Evolutionary conservation across 2,113 vertebrate genomes (phyloP), one percentile per base, ranked within the genome.

Genomic region (Mus pahari): DNA sequence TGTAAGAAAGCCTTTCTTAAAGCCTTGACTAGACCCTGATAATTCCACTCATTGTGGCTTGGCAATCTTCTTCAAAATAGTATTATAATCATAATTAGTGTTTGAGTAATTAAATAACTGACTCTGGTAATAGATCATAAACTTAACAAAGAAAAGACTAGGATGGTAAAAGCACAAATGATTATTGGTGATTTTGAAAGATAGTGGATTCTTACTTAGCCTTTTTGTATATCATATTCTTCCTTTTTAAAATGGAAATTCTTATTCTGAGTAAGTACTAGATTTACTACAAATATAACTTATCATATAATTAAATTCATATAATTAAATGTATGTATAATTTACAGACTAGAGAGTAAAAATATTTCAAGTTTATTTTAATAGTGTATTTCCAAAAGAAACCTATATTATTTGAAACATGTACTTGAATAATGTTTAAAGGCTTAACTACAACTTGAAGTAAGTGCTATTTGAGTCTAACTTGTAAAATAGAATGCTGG

Each of bases 301-400:
- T 48, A 31, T 87, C 20, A 33, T 55, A n/a, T n/a, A n/a, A n/a
- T n/a, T n/a, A n/a, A n/a, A n/a, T 45, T 19, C 45, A 7, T 53
- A 45, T 55, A 64, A 62, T 28, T 31, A 55, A 28, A 42, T 48
- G 0, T 53, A 62, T 36, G 5, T 70, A 48, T 48, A 36, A 42
- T 19, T 81, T 86, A 28, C 45, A 81, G 58, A 62, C 3, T 42
- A 55, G n/a, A 70, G 17, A 92, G 42, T 75, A 62, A 58, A 91
- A 71, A 82, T 96, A 53, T 86, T 91, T 24, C 13, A 91, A 39
- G 22, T 89, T 94, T 77, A 86, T 91, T 89, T 62, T 96, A 81
- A 94, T 36, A 82, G 16, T 42, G 9, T 60, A 79, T 68, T 90
- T 95, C 31, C 13, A 68, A 10, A 62, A 70, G n/a, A 92, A 68